Conservation (phyloP, 2,113 vertebrate species). For the Psammodynastes pulverulentus region DNA sequence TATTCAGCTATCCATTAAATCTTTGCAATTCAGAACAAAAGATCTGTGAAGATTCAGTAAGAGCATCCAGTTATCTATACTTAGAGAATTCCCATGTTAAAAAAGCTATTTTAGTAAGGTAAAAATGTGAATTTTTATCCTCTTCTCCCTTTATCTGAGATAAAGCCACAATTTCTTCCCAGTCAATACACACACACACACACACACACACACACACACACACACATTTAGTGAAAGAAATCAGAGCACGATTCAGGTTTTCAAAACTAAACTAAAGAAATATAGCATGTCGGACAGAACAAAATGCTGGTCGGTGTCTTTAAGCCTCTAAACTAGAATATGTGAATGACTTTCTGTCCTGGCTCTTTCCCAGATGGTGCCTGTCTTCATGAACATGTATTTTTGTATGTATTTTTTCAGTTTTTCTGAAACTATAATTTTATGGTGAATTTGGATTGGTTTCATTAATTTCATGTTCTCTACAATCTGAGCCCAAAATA, state of each 20-base stretch:
- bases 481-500: neutral
- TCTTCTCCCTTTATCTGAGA: too few species aligned
- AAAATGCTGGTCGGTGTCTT: neutral
- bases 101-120: neutral
- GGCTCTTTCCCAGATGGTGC: neutral
- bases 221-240: neutral
- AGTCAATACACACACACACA: too few species aligned
- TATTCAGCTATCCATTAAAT: neutral
- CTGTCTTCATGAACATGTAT: neutral
- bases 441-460: neutral
- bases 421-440: neutral
- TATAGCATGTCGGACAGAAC: neutral
- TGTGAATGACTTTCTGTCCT: neutral
- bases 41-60: neutral
- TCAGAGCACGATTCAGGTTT: neutral
- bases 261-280: neutral
- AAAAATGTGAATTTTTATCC: neutral
- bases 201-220: too few species aligned
- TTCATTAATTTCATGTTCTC: neutral
- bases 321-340: neutral
- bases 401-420: too few species aligned
- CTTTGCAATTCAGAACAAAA: neutral
- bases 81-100: neutral
- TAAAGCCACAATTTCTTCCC: neutral
- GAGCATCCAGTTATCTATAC: neutral